Conservation (phyloP, 1,140 invertebrate species). For the Pogonus chalceus region DNA sequence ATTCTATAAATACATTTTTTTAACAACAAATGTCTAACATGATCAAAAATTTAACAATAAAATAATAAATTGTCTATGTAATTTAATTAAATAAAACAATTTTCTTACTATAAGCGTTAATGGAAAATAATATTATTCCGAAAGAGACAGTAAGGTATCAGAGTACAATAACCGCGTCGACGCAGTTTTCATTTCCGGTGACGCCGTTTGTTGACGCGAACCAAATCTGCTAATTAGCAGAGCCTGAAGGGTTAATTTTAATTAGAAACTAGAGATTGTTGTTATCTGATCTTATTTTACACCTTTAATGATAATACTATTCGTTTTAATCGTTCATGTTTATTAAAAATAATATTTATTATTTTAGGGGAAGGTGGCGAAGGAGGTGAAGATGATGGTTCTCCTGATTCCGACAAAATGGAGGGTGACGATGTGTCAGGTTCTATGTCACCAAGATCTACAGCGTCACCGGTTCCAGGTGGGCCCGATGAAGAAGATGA, state of each 20-base stretch:
- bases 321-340: no score
- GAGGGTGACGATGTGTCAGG: constrained; percentile 45
- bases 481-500: constrained; percentile 21
- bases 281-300: background rate
- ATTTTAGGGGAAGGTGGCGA: constrained; percentile 51
- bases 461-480: constrained; percentile 28
- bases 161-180: no score
- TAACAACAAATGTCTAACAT: no score
- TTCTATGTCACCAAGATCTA: constrained; percentile 42
- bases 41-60: no score
- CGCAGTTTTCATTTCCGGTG: constrained; percentile 2
- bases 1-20: no score
- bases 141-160: no score
- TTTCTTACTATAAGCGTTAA: no score
- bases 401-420: constrained; percentile 35
- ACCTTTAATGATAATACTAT: no score
- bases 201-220: background rate
- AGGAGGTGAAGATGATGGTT: constrained; percentile 41
- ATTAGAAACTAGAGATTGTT: background rate
- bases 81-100: no score
- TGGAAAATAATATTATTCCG: no score
- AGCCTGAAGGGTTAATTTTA: background rate
- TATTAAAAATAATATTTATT: no score
- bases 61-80: constrained; percentile 12
- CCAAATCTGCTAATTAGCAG: background rate